Evolutionary conservation across 2,888 invertebrate genomes (phyloP).

Genomic region (Papilio protenor): DNA sequence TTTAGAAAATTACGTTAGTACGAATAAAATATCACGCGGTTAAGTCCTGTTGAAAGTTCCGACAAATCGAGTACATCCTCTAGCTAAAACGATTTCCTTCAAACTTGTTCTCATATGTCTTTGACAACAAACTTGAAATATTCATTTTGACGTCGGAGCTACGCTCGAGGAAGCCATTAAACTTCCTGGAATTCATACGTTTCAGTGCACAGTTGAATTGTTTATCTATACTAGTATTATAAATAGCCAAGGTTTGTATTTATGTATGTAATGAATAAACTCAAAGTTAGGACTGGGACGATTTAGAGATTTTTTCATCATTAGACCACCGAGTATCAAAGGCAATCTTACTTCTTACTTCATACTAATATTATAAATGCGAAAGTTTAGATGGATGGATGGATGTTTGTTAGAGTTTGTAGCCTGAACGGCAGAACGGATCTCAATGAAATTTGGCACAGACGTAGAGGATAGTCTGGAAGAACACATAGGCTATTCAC

Average conservation of each 20-base stretch:
- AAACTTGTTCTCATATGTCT: slow-evolving; percentile 31
- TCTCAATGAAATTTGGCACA: no score
- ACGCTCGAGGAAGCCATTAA: slow-evolving; percentile 26
- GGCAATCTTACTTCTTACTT: no score
- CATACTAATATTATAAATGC: no score
- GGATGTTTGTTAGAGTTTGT: no score
- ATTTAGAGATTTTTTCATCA: no score
- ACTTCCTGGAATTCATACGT: slow-evolving; percentile 1
- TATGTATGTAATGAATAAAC: no score
- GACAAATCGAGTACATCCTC: slow-evolving; percentile 22
- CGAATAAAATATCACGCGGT: slow-evolving; percentile 29
- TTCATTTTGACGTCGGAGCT: slow-evolving; percentile 23
- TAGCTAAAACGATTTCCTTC: slow-evolving; percentile 33
- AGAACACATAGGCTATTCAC: no score
- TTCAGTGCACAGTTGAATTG: neutral
- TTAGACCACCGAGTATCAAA: no score
- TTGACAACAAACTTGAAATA: slow-evolving; percentile 40
- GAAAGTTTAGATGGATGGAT: no score
- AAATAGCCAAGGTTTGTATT: neutral
- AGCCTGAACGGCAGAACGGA: no score
- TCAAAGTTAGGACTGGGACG: no score
- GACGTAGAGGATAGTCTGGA: no score
- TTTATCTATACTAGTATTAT: neutral
- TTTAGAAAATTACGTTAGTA: neutral
- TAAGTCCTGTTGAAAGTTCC: slow-evolving; percentile 17